Evolutionary conservation across 2,888 invertebrate species (phyloP).

Genomic region (Seira ritae): DNA sequence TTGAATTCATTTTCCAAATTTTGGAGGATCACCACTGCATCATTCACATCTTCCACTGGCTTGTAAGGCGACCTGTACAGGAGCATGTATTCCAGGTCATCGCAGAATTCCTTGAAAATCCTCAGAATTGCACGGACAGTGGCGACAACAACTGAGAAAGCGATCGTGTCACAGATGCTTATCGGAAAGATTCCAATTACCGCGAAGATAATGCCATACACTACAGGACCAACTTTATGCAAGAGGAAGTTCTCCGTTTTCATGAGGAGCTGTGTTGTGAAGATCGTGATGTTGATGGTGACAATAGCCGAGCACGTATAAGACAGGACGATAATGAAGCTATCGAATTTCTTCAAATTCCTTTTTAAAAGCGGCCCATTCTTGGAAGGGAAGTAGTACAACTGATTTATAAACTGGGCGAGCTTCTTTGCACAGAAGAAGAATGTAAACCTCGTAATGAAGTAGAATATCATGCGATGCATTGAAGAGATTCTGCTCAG

Average conservation of each 20-base stretch:
- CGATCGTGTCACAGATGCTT: conserved; percentile 37
- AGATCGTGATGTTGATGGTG: background rate
- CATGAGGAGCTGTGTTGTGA: conserved; percentile 1
- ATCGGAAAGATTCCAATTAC: conserved; percentile 41
- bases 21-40: no score
- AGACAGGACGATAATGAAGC: conserved; percentile 15
- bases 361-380: conserved; percentile 18
- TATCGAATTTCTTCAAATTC: conserved; percentile 35
- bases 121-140: conserved; percentile 32
- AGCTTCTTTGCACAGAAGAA: conserved; percentile 46
- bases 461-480: conserved; percentile 35
- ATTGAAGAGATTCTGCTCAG: conserved; percentile 20
- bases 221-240: background rate
- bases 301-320: conserved; percentile 23
- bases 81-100: conserved; percentile 35
- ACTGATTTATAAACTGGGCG: conserved; percentile 25
- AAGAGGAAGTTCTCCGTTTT: conserved; percentile 19
- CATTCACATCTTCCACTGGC: no score
- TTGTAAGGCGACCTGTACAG: no score
- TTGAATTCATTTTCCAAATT: conserved; percentile 32
- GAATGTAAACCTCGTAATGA: conserved; percentile 39
- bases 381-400: conserved; percentile 41
- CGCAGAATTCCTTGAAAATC: conserved; percentile 60
- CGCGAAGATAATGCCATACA: conserved; percentile 26
- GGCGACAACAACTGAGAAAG: conserved; percentile 39